These are phyloP conservation scores for Dendrocincla tyrannina DNA, from an alignment of 2,797 vertebrate species.

Conservation along the genomic window DNA sequence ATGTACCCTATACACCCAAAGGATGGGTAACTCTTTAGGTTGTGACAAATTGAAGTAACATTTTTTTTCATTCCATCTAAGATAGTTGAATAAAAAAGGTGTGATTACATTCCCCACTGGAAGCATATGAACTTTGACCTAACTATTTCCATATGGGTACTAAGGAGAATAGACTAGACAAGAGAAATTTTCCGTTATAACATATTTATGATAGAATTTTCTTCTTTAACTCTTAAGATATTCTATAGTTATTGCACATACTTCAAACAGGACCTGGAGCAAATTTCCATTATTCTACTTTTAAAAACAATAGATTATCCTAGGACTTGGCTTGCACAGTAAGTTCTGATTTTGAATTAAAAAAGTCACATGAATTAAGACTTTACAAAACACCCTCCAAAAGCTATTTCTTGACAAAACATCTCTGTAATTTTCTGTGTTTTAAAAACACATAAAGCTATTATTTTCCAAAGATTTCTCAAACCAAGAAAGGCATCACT, in stretches of 20 bases:
- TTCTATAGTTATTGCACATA: not conserved
- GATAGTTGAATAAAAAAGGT: not conserved
- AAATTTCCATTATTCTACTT: not conserved
- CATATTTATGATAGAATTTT: not conserved
- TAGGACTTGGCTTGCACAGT: not conserved
- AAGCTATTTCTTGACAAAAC: not conserved
- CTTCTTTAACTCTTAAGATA: not conserved
- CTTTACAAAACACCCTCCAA: not conserved
- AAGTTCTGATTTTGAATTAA: not conserved
- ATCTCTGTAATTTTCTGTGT: not conserved
- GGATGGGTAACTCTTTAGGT: not conserved
- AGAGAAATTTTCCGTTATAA: not conserved
- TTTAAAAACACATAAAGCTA: not conserved
- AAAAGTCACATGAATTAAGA: not conserved
- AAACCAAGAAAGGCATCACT: not conserved
- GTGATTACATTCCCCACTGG: not conserved
- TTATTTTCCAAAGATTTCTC: not conserved
- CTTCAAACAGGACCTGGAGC: not conserved
- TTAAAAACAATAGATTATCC: not conserved
- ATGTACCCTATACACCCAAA: rapidly evolving
- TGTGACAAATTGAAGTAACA: not conserved
- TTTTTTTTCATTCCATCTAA: not conserved
- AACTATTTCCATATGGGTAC: not conserved
- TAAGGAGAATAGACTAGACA: not conserved
- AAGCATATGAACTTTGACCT: not conserved